Evolutionary conservation across 2,888 invertebrate genomes (phyloP), one percentile per base, ranked within the genome.

Genomic region (Copidosoma aretas): DNA sequence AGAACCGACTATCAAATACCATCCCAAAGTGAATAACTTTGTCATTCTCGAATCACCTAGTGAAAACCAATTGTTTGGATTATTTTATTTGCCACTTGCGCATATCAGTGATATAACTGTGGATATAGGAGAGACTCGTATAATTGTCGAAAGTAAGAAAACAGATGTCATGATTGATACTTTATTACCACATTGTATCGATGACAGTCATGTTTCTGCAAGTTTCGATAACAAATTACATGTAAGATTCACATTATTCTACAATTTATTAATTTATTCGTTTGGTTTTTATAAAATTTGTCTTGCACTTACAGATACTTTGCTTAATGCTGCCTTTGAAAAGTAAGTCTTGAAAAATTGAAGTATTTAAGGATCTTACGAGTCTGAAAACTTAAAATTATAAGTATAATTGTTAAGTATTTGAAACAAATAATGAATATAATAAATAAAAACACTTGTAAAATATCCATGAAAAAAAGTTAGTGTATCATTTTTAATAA

Each of bases 71-170:
- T 81, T 91, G 59, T 80, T 89, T 72, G 90, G 88, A 41, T 88
- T 90, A 81, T 89, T 91, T 78, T 86, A 87, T 78, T 85, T 91
- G 74, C 89, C 74, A 80, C 87, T 0, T n/a, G 61, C 60, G 54
- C 64, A 60, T 64, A 56, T 68, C 32, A 87, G 87, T 75, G 91
- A 92, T 79, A 78, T 92, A 51, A 86, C 85, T 56, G 79, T 93
- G 65, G 90, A 91, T 81, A 84, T 93, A 32, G 91, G 91, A n/a
- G 91, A 91, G 79, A 93, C 93, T 82, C 87, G 93, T 68, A 86
- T 93, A 67, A 84, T 92, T 15, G 80, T 93, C 52, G 90, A 91
- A 76, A 88, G 88, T 0, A 86, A 86, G 70, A 88, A 87, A 52
- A 81, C 86, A 71, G 88, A 86, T 72, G 88, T 89, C 74, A 78